These are phyloP conservation scores for Cinara cedri DNA, from an alignment of 2,888 invertebrate species.

Conservation along the genomic window DNA sequence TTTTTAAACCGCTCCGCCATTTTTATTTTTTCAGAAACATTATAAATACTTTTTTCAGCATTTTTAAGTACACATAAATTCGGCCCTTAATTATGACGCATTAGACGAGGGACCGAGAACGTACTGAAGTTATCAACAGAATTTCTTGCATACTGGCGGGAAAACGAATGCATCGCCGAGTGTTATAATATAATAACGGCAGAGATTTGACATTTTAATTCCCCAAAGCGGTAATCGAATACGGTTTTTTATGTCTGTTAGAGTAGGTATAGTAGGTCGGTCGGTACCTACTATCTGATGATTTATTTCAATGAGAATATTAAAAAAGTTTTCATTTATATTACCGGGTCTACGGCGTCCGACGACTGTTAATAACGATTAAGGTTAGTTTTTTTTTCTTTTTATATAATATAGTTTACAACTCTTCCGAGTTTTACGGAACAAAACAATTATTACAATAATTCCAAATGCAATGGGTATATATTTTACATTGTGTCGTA, in stretches of 20 bases:
- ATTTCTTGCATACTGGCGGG: neutral
- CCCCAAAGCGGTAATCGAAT: slow-evolving; percentile 40
- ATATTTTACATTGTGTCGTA: slow-evolving; percentile 4
- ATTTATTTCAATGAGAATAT: slow-evolving; percentile 46
- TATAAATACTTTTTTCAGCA: too few relatives aligned
- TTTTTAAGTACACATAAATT: too few relatives aligned
- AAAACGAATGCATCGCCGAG: neutral
- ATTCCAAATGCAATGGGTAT: neutral
- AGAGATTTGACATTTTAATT: slow-evolving; percentile 45
- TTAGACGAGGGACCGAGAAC: too few relatives aligned
- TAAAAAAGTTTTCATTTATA: slow-evolving; percentile 53
- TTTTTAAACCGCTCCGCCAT: too few relatives aligned
- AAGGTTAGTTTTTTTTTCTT: slow-evolving; percentile 32
- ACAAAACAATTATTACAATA: slow-evolving; percentile 44
- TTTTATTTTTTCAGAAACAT: too few relatives aligned
- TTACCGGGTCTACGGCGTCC: slow-evolving; percentile 19
- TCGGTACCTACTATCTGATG: slow-evolving; percentile 14
- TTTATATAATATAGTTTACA: slow-evolving; percentile 16
- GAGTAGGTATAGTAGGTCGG: too few relatives aligned
- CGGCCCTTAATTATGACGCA: too few relatives aligned
- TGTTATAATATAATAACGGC: slow-evolving; percentile 22
- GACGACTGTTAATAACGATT: slow-evolving; percentile 48
- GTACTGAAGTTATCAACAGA: neutral
- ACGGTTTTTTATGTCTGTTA: slow-evolving; percentile 16
- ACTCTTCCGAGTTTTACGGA: slow-evolving; percentile 30